A percentile compares a stretch with the other conserved stretches of the same genome.
phyloP scores from a whole-genome alignment of 2,888 invertebrate species.

The Apamea monoglypha region DNA sequence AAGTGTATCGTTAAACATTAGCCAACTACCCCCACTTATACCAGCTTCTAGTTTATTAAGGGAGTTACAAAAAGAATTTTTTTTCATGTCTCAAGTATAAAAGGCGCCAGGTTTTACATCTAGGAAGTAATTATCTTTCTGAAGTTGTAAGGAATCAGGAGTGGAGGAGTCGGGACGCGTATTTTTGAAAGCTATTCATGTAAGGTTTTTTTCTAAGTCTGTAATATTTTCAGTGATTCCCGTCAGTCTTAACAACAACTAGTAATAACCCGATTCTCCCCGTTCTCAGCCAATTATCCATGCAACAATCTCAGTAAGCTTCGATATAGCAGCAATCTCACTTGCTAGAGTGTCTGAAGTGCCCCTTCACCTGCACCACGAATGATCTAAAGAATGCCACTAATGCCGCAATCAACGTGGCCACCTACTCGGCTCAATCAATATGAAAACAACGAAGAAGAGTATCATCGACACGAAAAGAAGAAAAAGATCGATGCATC shows the following conservation, averaged over 20 bases:
- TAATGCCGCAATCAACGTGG: not conserved
- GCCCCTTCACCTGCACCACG: not conserved
- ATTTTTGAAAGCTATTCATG: conserved; percentile 44
- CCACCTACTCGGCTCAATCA: not conserved
- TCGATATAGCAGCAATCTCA: too few species aligned
- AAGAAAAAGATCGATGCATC: not conserved
- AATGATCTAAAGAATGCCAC: not conserved
- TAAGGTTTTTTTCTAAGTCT: not conserved
- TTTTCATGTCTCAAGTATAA: conserved; percentile 72
- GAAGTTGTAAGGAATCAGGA: conserved; percentile 79
- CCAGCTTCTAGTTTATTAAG: conserved; percentile 65
- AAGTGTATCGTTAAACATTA: conserved; percentile 61
- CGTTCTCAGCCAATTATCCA: not conserved
- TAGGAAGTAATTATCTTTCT: conserved; percentile 83
- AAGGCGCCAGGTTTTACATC: conserved; percentile 79
- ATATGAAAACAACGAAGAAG: not conserved
- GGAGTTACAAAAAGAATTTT: conserved; percentile 69
- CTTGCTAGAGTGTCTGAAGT: not conserved
- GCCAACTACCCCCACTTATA: conserved; percentile 56
- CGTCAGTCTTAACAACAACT: not conserved
- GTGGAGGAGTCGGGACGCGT: conserved; percentile 71
- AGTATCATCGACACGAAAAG: not conserved
- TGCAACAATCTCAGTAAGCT: too few species aligned
- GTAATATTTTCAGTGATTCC: too few species aligned
- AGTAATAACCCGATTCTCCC: not conserved